Base-by-base conservation (phyloP, 1,140 invertebrate genomes). In the Neodiprion lecontei region DNA sequence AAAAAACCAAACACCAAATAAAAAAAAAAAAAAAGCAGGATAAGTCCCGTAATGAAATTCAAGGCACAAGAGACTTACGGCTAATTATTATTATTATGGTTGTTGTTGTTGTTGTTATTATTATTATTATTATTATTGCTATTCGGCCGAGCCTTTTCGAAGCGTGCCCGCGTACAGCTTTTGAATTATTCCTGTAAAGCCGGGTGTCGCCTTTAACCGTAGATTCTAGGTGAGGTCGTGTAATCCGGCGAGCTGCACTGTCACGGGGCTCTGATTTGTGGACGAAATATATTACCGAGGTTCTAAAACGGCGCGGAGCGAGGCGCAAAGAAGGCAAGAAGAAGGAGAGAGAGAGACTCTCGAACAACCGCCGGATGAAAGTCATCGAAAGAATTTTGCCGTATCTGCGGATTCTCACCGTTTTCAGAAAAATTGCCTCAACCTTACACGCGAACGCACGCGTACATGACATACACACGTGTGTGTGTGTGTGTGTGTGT, bases 201-300 rank as follows among this genome's bases (percentile, higher is more conserved):
- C 53, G 53, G 53, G 53, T 61, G 53, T 61, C 53, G n/a, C 53
- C 53, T 61, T 61, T 61, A 61, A 61, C 53, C 11, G 53, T 5
- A 61, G 53, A 61, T 61, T 61, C 53, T 61, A 61, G 53, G 11
- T 14, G 53, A 61, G 53, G 53, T 61, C 53, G 53, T 14, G 53
- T 9, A 61, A 61, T 40, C 53, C 53, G 11, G 53, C 53, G 53
- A 61, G 53, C 53, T 40, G 28, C n/a, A 61, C 53, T 61, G 53
- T 61, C 53, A 61, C 53, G 53, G n/a, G 11, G n/a, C 53, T 61
- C 53, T 61, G 53, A 61, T 61, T 61, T 61, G 53, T 61, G 53
- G 53, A 17, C 53, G 53, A 61, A 61, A 61, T 61, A 61, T 61
- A 61, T 61, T 61, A 61, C 53, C 53, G 11, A 40, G 28, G 28